Evolutionary conservation across 1,140 invertebrate species (phyloP).

Genomic region (Anastatus disparis): DNA sequence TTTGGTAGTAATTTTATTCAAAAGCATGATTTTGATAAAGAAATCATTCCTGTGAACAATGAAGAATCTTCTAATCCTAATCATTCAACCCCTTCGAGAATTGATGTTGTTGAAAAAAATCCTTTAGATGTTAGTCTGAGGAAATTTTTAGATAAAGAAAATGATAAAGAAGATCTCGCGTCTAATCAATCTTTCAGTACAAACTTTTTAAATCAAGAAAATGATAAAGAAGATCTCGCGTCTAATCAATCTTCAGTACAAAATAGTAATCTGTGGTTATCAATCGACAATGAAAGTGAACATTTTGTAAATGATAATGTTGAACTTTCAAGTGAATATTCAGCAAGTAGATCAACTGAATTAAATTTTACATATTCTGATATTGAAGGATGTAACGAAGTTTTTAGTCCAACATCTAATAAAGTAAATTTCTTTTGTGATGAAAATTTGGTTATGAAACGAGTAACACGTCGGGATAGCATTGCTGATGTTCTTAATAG

Average conservation of each 20-base stretch:
- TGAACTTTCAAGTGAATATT: neutral
- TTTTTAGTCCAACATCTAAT: slow-evolving; percentile 1
- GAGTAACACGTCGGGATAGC: slow-evolving; percentile 49
- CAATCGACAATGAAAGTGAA: neutral
- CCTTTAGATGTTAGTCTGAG: slow-evolving; percentile 6
- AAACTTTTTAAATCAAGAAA: too few species aligned
- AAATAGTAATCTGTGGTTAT: slow-evolving; percentile 2
- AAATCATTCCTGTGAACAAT: neutral
- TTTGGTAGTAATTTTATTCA: too few species aligned
- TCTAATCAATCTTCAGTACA: neutral
- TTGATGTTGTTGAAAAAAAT: neutral
- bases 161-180: neutral
- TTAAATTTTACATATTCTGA: slow-evolving; percentile 34
- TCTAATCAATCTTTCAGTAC: neutral
- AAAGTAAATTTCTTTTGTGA: slow-evolving; percentile 22
- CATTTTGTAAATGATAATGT: neutral
- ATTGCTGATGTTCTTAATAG: slow-evolving; percentile 54
- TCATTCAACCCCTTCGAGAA: neutral
- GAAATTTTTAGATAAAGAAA: neutral
- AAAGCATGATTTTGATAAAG: too few species aligned
- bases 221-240: neutral
- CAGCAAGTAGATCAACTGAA: neutral
- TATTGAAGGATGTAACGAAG: slow-evolving; percentile 13
- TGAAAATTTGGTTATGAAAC: slow-evolving; percentile 21
- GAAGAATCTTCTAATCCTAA: neutral